Evolutionary conservation across 2,888 invertebrate species (phyloP), one percentile per base, ranked within the genome.

Genomic region (Maniola hyperantus): DNA sequence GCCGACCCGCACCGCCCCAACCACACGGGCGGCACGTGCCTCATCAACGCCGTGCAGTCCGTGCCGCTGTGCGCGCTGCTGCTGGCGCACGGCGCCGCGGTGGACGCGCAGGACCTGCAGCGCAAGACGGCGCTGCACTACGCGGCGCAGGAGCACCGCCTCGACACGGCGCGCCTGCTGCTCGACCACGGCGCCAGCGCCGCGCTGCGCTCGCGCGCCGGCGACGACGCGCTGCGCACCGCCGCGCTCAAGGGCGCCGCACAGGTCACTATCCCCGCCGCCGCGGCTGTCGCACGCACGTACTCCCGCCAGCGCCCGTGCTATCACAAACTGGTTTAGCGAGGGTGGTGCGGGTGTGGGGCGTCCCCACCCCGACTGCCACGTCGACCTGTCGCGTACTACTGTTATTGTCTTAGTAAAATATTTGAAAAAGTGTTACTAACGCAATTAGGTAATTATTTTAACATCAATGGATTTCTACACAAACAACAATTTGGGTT

Each of bases 11-110:
- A 95, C 76, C 94, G 94, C 74, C 95, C 98, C 6, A 98, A 98
- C 89, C 96, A 96, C 83, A 97, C 97, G 88, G 98, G 98, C 67
- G 98, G 98, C 68, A 98, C 98, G 1, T 98, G 98, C 85, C 93
- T 98, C 71, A 98, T 98, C 77, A 98, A 98, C 89, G 96, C 97
- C 1, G 97, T 98, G 72, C 98, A 98, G 91, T 97, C 96, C 76
- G 95, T 95, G 68, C 94, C 95, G 67, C 93, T 98, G 59, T 98
- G 97, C 85, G 93, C 95, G 68, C 97, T 95, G 87, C 93, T 98
- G 72, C 94, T 98, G 67, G 88, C 94, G 76, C 95, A 96, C 82
- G 97, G 97, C 58, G 98, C 97, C 97, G 94, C 95, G 76, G 96
- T 97, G 6, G 97, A 98, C 92, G 97, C 97, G 48, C 94, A 94